Conservation (phyloP, 1,140 invertebrate genomes). For the Chrysomallon squamiferum region DNA sequence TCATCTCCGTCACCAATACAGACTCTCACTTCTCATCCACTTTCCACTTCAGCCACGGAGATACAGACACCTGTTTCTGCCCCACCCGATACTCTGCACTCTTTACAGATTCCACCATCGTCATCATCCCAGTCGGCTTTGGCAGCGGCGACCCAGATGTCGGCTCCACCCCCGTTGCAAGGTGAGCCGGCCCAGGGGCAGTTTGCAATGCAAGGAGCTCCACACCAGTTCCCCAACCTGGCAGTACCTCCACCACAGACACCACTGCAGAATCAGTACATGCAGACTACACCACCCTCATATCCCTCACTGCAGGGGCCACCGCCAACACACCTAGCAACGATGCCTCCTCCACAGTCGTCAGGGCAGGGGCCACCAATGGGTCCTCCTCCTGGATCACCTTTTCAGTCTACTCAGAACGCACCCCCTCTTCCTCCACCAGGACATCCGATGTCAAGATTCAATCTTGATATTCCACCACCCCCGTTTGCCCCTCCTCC, state of each 20-base stretch:
- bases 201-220: no score
- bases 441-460: slow-evolving; percentile 5
- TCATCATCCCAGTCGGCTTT: not conserved
- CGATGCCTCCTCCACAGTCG: not conserved
- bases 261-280: not conserved
- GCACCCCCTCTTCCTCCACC: slow-evolving; percentile 12
- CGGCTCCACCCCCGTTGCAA: no score
- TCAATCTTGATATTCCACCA: slow-evolving; percentile 13
- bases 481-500: slow-evolving; percentile 10
- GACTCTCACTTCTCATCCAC: not conserved
- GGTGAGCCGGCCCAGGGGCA: no score
- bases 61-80: not conserved
- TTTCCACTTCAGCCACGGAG: not conserved
- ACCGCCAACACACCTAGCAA: not conserved
- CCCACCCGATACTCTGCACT: not conserved
- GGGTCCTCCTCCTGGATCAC: slow-evolving; percentile 5
- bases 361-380: slow-evolving; percentile 3
- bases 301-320: not conserved
- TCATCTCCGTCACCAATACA: slow-evolving; percentile 2
- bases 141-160: no score
- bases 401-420: slow-evolving; percentile 5
- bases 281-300: not conserved
- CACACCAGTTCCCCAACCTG: slow-evolving; percentile 1
- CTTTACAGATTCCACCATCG: not conserved
- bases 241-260: not conserved